phyloP scores from a whole-genome alignment of 2,113 vertebrate species.

The Rhombomys opimus region DNA sequence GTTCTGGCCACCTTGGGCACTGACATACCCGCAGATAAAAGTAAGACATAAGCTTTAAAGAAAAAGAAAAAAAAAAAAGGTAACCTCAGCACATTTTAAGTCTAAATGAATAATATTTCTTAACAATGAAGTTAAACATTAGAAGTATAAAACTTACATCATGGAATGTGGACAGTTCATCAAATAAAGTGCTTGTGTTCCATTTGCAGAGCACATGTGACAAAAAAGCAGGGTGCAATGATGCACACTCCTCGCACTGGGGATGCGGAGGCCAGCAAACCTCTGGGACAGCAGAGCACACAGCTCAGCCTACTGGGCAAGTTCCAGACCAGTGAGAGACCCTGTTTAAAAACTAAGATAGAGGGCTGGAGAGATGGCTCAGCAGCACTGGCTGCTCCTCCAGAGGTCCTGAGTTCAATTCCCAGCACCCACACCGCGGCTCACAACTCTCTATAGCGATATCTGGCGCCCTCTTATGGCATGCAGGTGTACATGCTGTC shows the following conservation, averaged over 20 bases:
- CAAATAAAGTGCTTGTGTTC: neutral
- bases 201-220: neutral
- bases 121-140: neutral
- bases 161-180: neutral
- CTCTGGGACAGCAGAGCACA: neutral
- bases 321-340: neutral
- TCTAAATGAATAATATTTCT: conserved; percentile 6
- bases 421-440: no score
- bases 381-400: no score
- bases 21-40: neutral
- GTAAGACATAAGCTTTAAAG: neutral
- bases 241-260: no score
- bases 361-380: no score
- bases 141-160: neutral
- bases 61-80: neutral
- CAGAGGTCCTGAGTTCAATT: no score
- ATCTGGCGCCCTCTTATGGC: no score
- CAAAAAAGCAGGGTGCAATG: neutral
- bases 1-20: neutral
- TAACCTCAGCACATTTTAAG: neutral
- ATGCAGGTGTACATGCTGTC: no score
- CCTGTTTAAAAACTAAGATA: neutral
- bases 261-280: neutral
- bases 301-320: neutral
- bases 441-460: no score